Base-by-base conservation (phyloP, 2,888 invertebrate genomes). In the Lypha dubia region DNA sequence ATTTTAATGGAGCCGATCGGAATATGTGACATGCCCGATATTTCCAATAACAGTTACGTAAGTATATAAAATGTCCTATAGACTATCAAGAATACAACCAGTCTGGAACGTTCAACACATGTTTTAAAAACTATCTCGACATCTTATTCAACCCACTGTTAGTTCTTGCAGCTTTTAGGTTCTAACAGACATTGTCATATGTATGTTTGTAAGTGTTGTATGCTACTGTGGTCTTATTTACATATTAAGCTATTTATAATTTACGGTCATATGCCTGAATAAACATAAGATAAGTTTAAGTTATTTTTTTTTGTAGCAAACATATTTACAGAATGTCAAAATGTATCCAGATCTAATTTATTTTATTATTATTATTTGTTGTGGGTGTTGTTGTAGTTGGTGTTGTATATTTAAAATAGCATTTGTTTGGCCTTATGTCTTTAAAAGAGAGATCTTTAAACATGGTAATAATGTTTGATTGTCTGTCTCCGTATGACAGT, bases 231-330 rank as follows among this genome's bases (percentile, higher is more conserved):
- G 74, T 62, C 71, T 60, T 84, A 86, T 87, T 87, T 86, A 85
- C 86, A 87, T 86, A 86, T 87, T 86, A 87, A 87, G 86, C 84
- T 85, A 86, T 87, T 87, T 86, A 87, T 87, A 87, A 87, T 87
- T 86, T 87, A 87, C 85, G 87, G 86, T 86, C 84, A 79, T 70
- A 85, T 84, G 86, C 86, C 86, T 87, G 87, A 87, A 86, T 86
- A 87, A 87, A 87, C 85, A 86, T 41, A 56, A 87, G 85, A 87
- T 87, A 87, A 85, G 62, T 74, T 67, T 3, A 75, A 80, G 53
- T 70, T n/a, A n/a, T n/a, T n/a, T n/a, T n/a, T n/a, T n/a, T 70
- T 83, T 58, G 28, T 8, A 62, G 51, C 81, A 62, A 80, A 77
- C 73, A 77, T 28, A 81, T 77, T 67, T 77, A 77, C 4, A 20